Base-by-base conservation (phyloP, 2,113 vertebrate species). In the Eira barbara region DNA sequence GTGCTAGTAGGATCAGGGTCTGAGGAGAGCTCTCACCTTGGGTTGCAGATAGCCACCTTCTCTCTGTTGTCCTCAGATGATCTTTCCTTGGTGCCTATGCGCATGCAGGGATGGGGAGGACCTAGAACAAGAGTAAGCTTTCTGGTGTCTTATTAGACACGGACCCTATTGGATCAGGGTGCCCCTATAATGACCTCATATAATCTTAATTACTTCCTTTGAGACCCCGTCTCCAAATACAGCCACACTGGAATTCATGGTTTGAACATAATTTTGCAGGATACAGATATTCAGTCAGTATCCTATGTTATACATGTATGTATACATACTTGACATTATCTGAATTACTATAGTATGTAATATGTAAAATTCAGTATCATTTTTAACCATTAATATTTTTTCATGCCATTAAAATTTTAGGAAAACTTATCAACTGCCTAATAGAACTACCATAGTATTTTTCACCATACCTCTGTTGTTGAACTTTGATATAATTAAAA, bases 401-500 rank as follows among this genome's bases (percentile, higher is more conserved):
- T 76, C 29, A 67, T 52, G 18, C 3, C 7, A 52, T 57, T 89
- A 81, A 85, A 88, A 95, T 89, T 96, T 89, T 80, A 49, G 87
- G 63, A 89, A 95, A 92, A 42, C 6, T 76, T 61, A 15, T 69
- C 27, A 89, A 1, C 6, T 65, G 49, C 34, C 17, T 94, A 74
- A 74, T 17, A 55, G 4, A 88, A 87, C 10, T 20, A 49, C 1
- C 11, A 49, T 79, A 42, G 57, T 73, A 36, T 79, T 47, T 96
- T 95, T 84, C 7, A 65, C 15, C 5, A 23, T 45, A 42, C 6
- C 27, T 81, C 20, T 93, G 25, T 45, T 87, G 15, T 65, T 69
- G 73, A 73, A 39, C 73, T 93, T 97, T 91, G 96, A 42, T 80
- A 89, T 73, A 74, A 42, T 74, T 97, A 45, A 88, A 36, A 71